phyloP scores from a whole-genome alignment of 2,888 invertebrate genomes.

The Oeneis ivallda region DNA sequence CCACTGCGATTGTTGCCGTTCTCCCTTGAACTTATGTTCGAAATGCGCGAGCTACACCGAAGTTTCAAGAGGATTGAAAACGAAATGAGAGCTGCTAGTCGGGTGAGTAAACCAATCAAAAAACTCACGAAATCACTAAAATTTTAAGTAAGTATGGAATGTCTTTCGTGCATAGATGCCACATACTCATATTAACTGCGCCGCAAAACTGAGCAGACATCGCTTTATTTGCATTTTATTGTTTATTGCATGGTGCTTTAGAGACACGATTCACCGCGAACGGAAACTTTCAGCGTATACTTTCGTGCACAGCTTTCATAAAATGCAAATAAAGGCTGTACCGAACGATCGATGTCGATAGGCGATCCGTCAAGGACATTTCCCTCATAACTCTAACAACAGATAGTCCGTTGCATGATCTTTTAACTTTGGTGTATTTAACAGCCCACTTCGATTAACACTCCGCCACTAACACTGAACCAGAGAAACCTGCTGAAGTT shows the following conservation, averaged over 20 bases:
- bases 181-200: constrained; percentile 56
- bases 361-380: constrained; percentile 51
- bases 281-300: constrained; percentile 56
- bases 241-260: constrained; percentile 79
- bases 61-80: constrained; percentile 87
- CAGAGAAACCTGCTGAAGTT: constrained; percentile 82
- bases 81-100: constrained; percentile 77
- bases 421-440: constrained; percentile 78
- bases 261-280: constrained; percentile 67
- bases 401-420: constrained; percentile 74
- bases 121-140: constrained; percentile 3
- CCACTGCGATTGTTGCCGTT: constrained; percentile 90
- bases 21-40: constrained; percentile 90
- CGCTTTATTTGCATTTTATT: constrained; percentile 81
- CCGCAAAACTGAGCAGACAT: constrained; percentile 57
- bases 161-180: constrained; percentile 54
- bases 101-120: constrained; percentile 57
- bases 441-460: constrained; percentile 79
- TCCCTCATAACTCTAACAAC: constrained; percentile 54
- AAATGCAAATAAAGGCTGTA: constrained; percentile 77
- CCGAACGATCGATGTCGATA: constrained; percentile 52
- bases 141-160: constrained; percentile 23
- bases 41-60: constrained; percentile 88
- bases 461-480: constrained; percentile 80
- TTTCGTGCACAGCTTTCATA: constrained; percentile 79